Evolutionary conservation across 2,888 invertebrate genomes (phyloP).

Genomic region (Scaptomyza parva): DNA sequence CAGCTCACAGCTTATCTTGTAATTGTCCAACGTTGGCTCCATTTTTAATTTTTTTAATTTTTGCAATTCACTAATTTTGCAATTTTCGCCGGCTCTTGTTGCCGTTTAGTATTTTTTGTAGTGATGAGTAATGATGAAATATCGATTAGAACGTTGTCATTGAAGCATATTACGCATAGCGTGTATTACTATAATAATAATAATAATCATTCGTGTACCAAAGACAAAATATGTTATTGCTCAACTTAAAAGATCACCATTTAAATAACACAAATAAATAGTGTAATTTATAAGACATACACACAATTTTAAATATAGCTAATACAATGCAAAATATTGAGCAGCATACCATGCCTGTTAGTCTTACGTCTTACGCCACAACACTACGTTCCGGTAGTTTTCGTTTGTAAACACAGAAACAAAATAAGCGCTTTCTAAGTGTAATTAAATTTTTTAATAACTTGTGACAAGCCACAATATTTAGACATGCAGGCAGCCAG

Average conservation of each 20-base stretch:
- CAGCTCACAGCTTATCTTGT: conserved; percentile 92
- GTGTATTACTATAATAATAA: no score
- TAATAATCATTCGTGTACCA: no score
- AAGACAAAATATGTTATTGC: no score
- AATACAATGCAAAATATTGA: neutral
- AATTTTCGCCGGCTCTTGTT: conserved; percentile 45
- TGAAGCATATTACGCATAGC: neutral
- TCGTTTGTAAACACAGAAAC: conserved; percentile 33
- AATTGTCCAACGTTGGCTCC: conserved; percentile 85
- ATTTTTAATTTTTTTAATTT: conserved; percentile 38
- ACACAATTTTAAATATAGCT: neutral
- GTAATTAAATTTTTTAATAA: neutral
- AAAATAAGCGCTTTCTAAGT: neutral
- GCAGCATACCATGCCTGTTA: conserved; percentile 15
- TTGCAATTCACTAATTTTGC: conserved; percentile 42
- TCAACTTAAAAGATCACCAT: neutral
- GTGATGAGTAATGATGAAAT: conserved; percentile 21
- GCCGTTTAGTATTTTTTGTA: conserved; percentile 19
- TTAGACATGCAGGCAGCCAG: conserved; percentile 24
- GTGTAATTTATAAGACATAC: neutral
- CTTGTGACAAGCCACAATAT: conserved; percentile 1
- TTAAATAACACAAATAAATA: no score
- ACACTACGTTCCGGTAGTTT: conserved; percentile 21
- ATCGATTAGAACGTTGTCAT: conserved; percentile 23
- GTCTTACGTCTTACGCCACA: conserved; percentile 1